These are phyloP conservation scores for Platygyra sinensis DNA, from an alignment of 64 coral and sea anemone genomes.

Conservation along the genomic window DNA sequence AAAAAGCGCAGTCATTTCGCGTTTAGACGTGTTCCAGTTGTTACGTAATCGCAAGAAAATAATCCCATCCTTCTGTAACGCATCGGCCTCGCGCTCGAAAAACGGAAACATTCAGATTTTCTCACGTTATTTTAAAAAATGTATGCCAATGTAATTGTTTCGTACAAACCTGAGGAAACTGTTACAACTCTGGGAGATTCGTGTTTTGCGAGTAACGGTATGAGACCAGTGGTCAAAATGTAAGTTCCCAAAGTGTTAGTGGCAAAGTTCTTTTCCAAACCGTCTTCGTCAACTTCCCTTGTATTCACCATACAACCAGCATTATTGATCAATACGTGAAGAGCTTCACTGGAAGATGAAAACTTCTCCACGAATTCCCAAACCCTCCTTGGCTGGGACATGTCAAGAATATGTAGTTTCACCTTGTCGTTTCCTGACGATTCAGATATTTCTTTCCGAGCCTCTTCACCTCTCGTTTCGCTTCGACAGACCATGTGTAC, in stretches of 20 bases:
- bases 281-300: conserved; percentile 73
- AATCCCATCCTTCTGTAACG: no score
- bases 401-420: conserved; percentile 82
- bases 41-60: no score
- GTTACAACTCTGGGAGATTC: conserved; percentile 86
- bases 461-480: conserved; percentile 87
- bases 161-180: conserved; percentile 87
- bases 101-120: neutral
- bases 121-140: neutral
- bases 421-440: conserved; percentile 72
- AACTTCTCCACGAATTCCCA: conserved; percentile 80
- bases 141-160: neutral
- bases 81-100: neutral
- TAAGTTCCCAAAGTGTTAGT: conserved; percentile 96
- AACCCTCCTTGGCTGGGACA: conserved; percentile 87
- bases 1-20: no score
- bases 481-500: conserved; percentile 95
- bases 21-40: no score
- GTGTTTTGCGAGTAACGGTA: conserved; percentile 61
- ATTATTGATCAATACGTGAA: conserved; percentile 87
- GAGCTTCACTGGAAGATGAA: conserved; percentile 51
- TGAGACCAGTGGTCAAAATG: conserved; percentile 81
- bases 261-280: conserved; percentile 97
- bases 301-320: conserved; percentile 95
- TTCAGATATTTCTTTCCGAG: conserved; percentile 79